Evolutionary conservation across 2,888 invertebrate genomes (phyloP), one percentile per base, ranked within the genome.

Genomic region (Erebia aethiops): DNA sequence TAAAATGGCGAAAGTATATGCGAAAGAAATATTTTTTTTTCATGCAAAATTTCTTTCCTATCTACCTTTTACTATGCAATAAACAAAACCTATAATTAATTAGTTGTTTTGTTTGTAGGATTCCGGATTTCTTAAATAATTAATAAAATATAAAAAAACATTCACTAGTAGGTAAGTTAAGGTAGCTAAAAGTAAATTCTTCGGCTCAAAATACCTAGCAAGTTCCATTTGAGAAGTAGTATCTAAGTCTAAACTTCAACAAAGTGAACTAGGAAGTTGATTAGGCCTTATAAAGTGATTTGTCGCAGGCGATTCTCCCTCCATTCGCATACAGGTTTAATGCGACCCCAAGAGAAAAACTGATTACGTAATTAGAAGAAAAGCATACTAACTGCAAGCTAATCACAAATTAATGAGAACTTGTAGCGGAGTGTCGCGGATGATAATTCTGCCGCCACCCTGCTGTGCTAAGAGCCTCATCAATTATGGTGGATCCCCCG

Each of bases 401-500:
- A 93, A 92, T 92, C 92, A 92, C 88, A 87, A 92, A 93, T 93
- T 92, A 93, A 93, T 92, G 92, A 86, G 86, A 81, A 84, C 88
- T 90, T 90, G 91, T 90, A 89, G 83, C 84, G 82, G 82, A 84
- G 89, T 88, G 90, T 90, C 89, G 89, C 81, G 83, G 82, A 90
- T 91, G 91, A 92, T 91, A 91, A 91, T 90, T 89, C 87, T 83
- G 78, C 57, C 81, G 81, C 84, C 87, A 83, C 91, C 90, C 92
- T 87, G 90, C 91, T 87, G 93, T 86, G 92, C 90, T 90, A 92
- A 93, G 92, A 92, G 89, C 88, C 88, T 90, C 92, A 92, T 93
- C 91, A 90, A 93, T 93, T 93, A 93, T 89, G 88, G 88, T 84
- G 82, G 82, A 90, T 85, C 87, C 87, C 90, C 87, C 83, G 75